These are phyloP conservation scores for Channa maculata DNA, from an alignment of 2,113 vertebrate genomes.

Conservation along the genomic window DNA sequence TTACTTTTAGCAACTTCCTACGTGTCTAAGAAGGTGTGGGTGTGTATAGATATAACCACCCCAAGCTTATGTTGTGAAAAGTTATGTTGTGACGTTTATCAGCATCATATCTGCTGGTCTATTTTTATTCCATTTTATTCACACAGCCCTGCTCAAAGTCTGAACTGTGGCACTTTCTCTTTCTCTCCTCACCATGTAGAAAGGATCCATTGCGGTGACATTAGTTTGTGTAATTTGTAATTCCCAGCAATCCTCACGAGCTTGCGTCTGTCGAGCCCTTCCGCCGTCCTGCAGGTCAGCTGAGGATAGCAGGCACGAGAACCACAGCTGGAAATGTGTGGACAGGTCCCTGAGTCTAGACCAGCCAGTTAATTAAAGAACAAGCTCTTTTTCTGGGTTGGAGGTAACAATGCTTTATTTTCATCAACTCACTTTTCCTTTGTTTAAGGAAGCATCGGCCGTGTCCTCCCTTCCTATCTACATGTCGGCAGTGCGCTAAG, in stretches of 20 bases:
- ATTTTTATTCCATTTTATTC: slow-evolving; percentile 58
- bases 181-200: slow-evolving; percentile 9
- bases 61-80: too few species aligned
- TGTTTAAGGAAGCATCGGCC: slow-evolving; percentile 10
- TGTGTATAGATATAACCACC: too few species aligned
- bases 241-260: slow-evolving; percentile 53
- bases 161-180: slow-evolving; percentile 32
- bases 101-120: slow-evolving; percentile 19
- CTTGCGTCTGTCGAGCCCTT: slow-evolving; percentile 36
- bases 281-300: slow-evolving; percentile 25
- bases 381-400: too few species aligned
- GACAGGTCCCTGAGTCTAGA: too few species aligned
- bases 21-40: too few species aligned
- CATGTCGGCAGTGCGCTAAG: neutral
- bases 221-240: slow-evolving; percentile 67
- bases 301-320: slow-evolving; percentile 26
- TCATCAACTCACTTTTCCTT: slow-evolving; percentile 5
- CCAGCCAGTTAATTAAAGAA: too few species aligned
- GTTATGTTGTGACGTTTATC: neutral
- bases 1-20: too few species aligned
- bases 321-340: neutral
- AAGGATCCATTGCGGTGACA: slow-evolving; percentile 49
- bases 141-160: slow-evolving; percentile 57
- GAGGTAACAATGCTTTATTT: too few species aligned
- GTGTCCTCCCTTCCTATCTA: neutral